phyloP scores from a whole-genome alignment of 2,797 vertebrate genomes.

The Eulemur coronatus region DNA sequence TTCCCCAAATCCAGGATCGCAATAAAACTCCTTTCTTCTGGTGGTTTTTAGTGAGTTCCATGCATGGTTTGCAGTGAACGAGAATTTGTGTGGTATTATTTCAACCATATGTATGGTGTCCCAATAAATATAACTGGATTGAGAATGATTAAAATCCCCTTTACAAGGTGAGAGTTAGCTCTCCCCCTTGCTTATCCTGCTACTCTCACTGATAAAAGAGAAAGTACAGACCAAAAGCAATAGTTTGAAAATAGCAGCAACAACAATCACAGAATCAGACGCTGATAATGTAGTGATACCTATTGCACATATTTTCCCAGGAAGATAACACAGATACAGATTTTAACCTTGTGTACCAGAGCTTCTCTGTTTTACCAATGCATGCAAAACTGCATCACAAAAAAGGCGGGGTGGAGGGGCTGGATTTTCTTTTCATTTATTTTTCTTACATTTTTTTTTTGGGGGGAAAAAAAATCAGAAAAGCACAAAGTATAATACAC shows the following conservation, averaged over 20 bases:
- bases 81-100: conserved; percentile 37
- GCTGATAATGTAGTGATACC: background rate
- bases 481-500: background rate
- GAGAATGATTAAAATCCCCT: conserved; percentile 44
- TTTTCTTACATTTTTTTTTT: background rate
- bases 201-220: conserved; percentile 37
- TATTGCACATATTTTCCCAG: conserved; percentile 1
- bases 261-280: conserved; percentile 43
- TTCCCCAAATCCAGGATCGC: background rate
- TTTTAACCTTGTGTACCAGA: background rate
- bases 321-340: background rate
- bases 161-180: conserved; percentile 49
- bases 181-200: background rate
- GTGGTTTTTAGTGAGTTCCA: background rate
- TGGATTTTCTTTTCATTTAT: conserved; percentile 10
- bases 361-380: background rate
- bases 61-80: background rate
- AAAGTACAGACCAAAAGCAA: conserved; percentile 25
- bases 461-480: background rate
- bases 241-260: conserved; percentile 47
- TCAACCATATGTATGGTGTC: background rate
- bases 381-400: background rate
- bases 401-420: background rate
- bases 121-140: background rate
- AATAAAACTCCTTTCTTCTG: background rate